Evolutionary conservation across 2,888 invertebrate genomes (phyloP).

Genomic region (Dinocampus coccinellae): DNA sequence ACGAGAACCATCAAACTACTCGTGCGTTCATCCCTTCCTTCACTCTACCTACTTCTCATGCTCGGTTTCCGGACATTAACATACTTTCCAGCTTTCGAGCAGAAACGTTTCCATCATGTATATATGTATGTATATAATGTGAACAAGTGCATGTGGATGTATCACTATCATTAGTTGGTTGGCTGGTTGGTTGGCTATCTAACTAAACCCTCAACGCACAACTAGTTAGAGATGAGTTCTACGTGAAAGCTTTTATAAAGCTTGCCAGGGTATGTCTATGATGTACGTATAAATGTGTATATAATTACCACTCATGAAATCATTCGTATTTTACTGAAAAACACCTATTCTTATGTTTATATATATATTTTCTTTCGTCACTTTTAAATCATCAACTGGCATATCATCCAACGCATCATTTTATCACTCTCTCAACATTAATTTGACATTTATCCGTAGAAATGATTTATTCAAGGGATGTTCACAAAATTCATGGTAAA

Average conservation of each 20-base stretch:
- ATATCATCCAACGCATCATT: slow-evolving; percentile 34
- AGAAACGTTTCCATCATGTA: slow-evolving; percentile 26
- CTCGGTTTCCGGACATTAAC: slow-evolving; percentile 20
- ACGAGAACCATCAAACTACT: too few relatives aligned
- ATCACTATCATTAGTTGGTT: too few relatives aligned
- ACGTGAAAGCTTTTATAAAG: slow-evolving; percentile 16
- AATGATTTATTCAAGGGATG: slow-evolving; percentile 55
- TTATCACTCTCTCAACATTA: slow-evolving; percentile 43
- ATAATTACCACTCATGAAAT: too few relatives aligned
- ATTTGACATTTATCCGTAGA: slow-evolving; percentile 40
- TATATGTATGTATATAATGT: too few relatives aligned
- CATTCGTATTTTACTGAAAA: too few relatives aligned
- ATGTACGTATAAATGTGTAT: too few relatives aligned
- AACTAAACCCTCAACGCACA: not conserved
- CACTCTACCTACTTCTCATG: not conserved
- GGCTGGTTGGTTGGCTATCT: slow-evolving; percentile 12
- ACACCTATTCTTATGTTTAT: too few relatives aligned
- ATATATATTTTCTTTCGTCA: too few relatives aligned
- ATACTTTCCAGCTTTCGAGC: slow-evolving; percentile 25
- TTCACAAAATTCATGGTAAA: too few relatives aligned
- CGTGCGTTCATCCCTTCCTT: not conserved
- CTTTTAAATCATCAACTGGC: too few relatives aligned
- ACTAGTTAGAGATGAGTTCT: not conserved
- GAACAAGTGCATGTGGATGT: too few relatives aligned
- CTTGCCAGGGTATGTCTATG: not conserved